Evolutionary conservation across 2,797 vertebrate species (phyloP).

Genomic region (Limnodromus scolopaceus): DNA sequence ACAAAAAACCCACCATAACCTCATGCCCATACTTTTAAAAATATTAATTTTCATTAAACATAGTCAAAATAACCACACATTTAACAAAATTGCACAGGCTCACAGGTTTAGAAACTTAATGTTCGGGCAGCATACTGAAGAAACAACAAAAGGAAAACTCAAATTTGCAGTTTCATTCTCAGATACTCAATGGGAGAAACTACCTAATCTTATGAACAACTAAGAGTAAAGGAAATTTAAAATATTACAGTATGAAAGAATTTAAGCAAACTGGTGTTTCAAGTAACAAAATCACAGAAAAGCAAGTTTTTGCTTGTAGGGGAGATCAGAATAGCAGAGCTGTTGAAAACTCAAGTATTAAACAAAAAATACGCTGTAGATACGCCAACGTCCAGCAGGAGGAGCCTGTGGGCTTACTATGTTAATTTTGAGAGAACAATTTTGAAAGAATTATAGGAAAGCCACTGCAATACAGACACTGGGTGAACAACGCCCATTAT

Average conservation of each 20-base stretch:
- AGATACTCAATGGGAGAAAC: not conserved
- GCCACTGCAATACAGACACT: not conserved
- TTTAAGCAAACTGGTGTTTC: not conserved
- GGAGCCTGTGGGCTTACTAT: not conserved
- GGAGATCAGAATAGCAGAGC: not conserved
- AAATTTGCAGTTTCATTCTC: not conserved
- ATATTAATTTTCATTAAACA: not conserved
- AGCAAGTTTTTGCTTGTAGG: not conserved
- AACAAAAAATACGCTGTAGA: not conserved
- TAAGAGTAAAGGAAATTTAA: not conserved
- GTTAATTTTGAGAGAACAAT: not conserved
- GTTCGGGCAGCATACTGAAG: not conserved
- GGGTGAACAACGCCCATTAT: not conserved
- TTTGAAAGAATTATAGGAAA: not conserved
- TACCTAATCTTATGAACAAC: not conserved
- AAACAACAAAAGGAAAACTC: not conserved
- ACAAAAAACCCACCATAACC: not conserved
- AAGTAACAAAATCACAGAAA: not conserved
- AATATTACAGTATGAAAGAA: not conserved
- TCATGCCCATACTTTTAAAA: not conserved
- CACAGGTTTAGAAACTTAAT: not conserved
- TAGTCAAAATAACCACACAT: not conserved
- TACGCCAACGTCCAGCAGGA: not conserved
- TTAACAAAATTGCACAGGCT: not conserved
- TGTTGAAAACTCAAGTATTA: accelerated